Conservation (phyloP, 1,140 invertebrate species). For the Drosophila mauritiana region DNA sequence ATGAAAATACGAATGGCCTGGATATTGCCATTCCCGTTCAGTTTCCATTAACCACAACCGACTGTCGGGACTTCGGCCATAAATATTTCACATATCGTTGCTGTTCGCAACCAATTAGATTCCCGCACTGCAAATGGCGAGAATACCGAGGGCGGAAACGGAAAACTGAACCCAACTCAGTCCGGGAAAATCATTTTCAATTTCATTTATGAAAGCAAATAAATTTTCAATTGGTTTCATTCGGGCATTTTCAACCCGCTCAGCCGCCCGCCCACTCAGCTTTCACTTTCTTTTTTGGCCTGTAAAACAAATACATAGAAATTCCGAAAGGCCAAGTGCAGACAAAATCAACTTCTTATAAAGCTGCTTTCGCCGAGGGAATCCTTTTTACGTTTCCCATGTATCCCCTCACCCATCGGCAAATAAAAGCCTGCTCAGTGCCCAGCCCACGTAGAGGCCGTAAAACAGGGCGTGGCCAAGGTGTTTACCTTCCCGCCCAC, state of each 20-base stretch:
- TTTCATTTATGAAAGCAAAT: conserved; percentile 75
- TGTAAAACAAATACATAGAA: conserved; percentile 54
- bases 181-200: conserved; percentile 60
- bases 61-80: background rate
- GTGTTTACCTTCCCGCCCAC: conserved; percentile 32
- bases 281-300: conserved; percentile 35
- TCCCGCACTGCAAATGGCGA: conserved; percentile 39
- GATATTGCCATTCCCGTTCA: conserved; percentile 5
- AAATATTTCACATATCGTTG: conserved; percentile 42
- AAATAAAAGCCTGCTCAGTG: conserved; percentile 49
- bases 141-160: conserved; percentile 13
- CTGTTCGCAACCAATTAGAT: conserved; percentile 44
- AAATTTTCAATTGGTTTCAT: conserved; percentile 71
- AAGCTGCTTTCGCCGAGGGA: conserved; percentile 36
- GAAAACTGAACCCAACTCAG: conserved; percentile 32
- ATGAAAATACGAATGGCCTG: conserved; percentile 13
- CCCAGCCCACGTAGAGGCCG: conserved; percentile 41
- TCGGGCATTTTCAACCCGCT: conserved; percentile 15
- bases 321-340: conserved; percentile 43
- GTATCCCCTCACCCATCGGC: background rate
- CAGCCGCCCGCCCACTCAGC: background rate
- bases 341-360: conserved; percentile 50
- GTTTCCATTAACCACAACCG: conserved; percentile 36
- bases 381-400: conserved; percentile 31
- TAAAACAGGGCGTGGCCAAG: conserved; percentile 42